Evolutionary conservation across 2,797 vertebrate genomes (phyloP).

Genomic region (Tadarida brasiliensis): DNA sequence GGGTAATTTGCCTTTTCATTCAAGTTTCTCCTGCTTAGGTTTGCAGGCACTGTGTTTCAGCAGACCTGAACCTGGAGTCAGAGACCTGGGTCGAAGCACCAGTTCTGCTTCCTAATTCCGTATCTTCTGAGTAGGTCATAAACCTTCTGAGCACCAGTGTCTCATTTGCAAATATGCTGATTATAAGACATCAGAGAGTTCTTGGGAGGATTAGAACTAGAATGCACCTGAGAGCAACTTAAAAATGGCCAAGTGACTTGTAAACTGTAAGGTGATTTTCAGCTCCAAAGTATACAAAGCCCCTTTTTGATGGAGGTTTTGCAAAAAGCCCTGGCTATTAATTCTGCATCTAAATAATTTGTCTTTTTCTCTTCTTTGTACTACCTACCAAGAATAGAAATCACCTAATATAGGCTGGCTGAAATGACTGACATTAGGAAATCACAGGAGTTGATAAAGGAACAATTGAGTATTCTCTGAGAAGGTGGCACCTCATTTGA

Average conservation of each 20-base stretch:
- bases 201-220: background rate
- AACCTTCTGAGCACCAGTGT: background rate
- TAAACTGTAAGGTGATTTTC: conserved; percentile 32
- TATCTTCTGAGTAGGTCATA: conserved; percentile 35
- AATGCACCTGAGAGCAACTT: background rate
- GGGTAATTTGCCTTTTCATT: conserved; percentile 38
- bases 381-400: conserved; percentile 77
- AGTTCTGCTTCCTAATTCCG: conserved; percentile 6
- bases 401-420: conserved; percentile 60
- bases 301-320: background rate
- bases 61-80: background rate
- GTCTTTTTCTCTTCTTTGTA: conserved; percentile 71
- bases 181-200: background rate
- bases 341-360: conserved; percentile 72
- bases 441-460: conserved; percentile 71
- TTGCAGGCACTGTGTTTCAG: background rate
- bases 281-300: background rate
- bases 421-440: conserved; percentile 77
- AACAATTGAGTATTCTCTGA: conserved; percentile 73
- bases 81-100: background rate
- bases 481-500: conserved; percentile 72
- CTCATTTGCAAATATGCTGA: conserved; percentile 37
- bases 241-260: conserved; percentile 17
- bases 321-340: background rate
- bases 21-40: background rate